Evolutionary conservation across 2,888 invertebrate species (phyloP).

Genomic region (Catocala sponsa): DNA sequence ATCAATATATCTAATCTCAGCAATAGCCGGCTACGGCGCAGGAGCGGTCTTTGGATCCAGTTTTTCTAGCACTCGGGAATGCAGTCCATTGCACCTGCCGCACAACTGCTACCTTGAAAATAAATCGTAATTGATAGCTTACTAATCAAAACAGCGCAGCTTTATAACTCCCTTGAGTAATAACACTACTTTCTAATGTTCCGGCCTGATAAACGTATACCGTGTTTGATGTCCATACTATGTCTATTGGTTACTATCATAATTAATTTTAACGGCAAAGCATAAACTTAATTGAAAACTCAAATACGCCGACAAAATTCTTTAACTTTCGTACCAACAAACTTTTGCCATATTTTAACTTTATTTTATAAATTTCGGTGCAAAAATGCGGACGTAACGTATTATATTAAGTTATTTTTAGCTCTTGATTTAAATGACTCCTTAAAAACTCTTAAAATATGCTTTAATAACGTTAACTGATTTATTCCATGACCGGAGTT

Average conservation of each 20-base stretch:
- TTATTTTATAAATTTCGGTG: background rate
- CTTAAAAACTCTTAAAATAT: conserved; percentile 12
- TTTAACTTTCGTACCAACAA: background rate
- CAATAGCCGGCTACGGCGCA: conserved; percentile 55
- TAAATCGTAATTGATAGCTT: conserved; percentile 63
- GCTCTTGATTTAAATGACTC: conserved; percentile 11
- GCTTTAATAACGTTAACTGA: conserved; percentile 18
- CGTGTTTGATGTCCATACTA: background rate
- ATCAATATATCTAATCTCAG: conserved; percentile 73
- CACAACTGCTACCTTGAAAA: conserved; percentile 56
- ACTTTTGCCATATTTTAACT: conserved; percentile 4
- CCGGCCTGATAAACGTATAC: conserved; percentile 20
- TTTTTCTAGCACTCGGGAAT: conserved; percentile 83
- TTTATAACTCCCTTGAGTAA: conserved; percentile 40
- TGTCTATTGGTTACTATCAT: background rate
- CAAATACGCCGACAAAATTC: conserved; percentile 7
- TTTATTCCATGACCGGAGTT: conserved; percentile 28
- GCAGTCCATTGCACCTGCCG: conserved; percentile 81
- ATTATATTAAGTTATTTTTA: conserved; percentile 8
- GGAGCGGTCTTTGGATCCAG: conserved; percentile 73
- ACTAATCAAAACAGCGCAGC: conserved; percentile 51
- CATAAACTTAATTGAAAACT: conserved; percentile 4
- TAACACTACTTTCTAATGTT: conserved; percentile 40
- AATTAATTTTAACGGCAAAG: conserved; percentile 11
- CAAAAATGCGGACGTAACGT: conserved; percentile 4